Evolutionary conservation across 2,888 invertebrate genomes (phyloP).

Genomic region (Hypomecis atomaria): DNA sequence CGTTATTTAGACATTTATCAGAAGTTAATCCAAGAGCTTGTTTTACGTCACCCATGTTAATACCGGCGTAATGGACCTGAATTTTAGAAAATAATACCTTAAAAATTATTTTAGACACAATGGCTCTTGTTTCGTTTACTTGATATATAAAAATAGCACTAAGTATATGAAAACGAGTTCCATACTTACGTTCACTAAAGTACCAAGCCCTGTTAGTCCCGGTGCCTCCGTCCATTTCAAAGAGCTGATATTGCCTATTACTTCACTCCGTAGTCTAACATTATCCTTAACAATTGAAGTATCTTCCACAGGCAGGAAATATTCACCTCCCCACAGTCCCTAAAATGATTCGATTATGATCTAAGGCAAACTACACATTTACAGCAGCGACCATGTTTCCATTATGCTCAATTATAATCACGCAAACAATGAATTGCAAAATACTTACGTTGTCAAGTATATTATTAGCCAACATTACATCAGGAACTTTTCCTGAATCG

Average conservation of each 20-base stretch:
- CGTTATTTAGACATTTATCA: slow-evolving; percentile 21
- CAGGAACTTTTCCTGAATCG: slow-evolving; percentile 32
- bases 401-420: no score
- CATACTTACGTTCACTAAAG: slow-evolving; percentile 53
- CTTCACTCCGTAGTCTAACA: slow-evolving; percentile 1
- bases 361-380: no score
- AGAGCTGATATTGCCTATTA: slow-evolving; percentile 50
- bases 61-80: slow-evolving; percentile 55
- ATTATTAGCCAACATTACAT: slow-evolving; percentile 43
- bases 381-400: no score
- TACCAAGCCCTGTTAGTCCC: slow-evolving; percentile 38
- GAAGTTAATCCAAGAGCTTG: slow-evolving; percentile 46
- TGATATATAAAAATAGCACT: no score
- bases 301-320: slow-evolving; percentile 14
- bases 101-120: no score
- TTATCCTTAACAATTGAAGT: slow-evolving; percentile 9
- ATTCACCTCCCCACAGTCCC: slow-evolving; percentile 13
- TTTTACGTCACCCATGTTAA: slow-evolving; percentile 49
- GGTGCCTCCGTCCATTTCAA: slow-evolving; percentile 54
- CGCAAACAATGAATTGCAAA: no score
- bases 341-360: neutral
- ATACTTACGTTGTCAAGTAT: slow-evolving; percentile 44
- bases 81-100: slow-evolving; percentile 41
- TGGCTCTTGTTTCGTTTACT: no score
- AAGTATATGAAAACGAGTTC: slow-evolving; percentile 8